phyloP scores from a whole-genome alignment of 1,140 invertebrate genomes.

The Berghia stephanieae region DNA sequence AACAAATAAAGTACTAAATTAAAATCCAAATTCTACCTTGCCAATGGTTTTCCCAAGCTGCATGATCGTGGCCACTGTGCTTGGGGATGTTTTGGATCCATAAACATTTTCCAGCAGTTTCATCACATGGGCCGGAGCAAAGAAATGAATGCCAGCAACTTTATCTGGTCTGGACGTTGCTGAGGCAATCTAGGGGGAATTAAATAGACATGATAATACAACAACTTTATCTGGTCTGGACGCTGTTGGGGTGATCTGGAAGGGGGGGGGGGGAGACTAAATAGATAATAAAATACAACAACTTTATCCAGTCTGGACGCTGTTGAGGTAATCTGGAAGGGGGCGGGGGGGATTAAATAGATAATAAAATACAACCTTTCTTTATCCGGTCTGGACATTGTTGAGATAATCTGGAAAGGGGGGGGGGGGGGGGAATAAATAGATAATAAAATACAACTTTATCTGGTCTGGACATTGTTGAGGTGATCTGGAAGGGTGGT shows the following conservation, averaged over 20 bases:
- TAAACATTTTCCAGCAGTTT: constrained; percentile 63
- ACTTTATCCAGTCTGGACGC: constrained; percentile 49
- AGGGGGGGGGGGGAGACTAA: background rate
- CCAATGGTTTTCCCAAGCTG: constrained; percentile 58
- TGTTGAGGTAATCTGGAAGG: background rate
- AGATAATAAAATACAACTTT: background rate
- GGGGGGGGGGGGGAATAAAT: background rate
- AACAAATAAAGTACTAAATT: background rate
- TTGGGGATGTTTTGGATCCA: constrained; percentile 56
- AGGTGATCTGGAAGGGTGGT: too few species aligned
- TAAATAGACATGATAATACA: constrained; percentile 27
- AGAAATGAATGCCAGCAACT: constrained; percentile 66
- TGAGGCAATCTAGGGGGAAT: constrained; percentile 56
- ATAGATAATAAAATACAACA: constrained; percentile 37
- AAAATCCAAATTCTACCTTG: constrained; percentile 49
- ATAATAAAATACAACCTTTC: background rate
- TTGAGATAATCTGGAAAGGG: background rate
- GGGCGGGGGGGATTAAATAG: background rate
- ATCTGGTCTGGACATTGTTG: background rate
- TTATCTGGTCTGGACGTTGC: constrained; percentile 52
- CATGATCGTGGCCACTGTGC: constrained; percentile 65
- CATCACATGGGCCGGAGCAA: constrained; percentile 64
- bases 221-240: constrained; percentile 55
- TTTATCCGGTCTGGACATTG: background rate
- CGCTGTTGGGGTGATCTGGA: constrained; percentile 59